Conservation (phyloP, 2,113 vertebrate species). For the Oryzias melastigma region DNA sequence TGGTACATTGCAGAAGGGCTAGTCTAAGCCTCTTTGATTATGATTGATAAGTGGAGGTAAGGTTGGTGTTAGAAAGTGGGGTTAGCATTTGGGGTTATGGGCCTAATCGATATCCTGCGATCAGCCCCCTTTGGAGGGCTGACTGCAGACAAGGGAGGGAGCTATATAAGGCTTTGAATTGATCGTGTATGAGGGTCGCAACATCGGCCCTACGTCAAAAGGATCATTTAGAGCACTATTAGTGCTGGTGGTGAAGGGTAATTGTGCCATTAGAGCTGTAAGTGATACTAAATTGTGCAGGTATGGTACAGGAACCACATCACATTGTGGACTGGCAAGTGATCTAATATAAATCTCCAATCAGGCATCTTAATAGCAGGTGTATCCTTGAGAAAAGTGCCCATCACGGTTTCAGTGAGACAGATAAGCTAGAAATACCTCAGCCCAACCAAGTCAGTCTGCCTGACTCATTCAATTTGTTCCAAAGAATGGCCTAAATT, state of each 20-base stretch:
- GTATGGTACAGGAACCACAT: slow-evolving; percentile 65
- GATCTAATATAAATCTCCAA: slow-evolving; percentile 66
- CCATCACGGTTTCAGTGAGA: slow-evolving; percentile 51
- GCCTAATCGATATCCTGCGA: slow-evolving; percentile 63
- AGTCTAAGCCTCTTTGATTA: slow-evolving; percentile 67
- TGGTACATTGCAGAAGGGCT: slow-evolving; percentile 74
- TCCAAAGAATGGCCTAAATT: slow-evolving; percentile 12
- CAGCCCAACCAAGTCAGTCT: slow-evolving; percentile 6
- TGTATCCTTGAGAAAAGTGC: slow-evolving; percentile 70
- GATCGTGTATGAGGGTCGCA: slow-evolving; percentile 58
- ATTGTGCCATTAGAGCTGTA: slow-evolving; percentile 70
- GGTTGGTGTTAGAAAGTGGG: slow-evolving; percentile 37
- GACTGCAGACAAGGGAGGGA: slow-evolving; percentile 51
- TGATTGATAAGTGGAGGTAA: slow-evolving; percentile 57
- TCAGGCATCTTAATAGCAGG: slow-evolving; percentile 63
- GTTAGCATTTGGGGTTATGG: slow-evolving; percentile 45
- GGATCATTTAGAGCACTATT: slow-evolving; percentile 66
- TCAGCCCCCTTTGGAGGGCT: slow-evolving; percentile 40
- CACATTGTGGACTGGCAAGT: slow-evolving; percentile 43
- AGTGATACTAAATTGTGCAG: slow-evolving; percentile 71
- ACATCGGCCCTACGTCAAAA: slow-evolving; percentile 60
- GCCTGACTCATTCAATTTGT: slow-evolving; percentile 28
- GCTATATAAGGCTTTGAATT: slow-evolving; percentile 45
- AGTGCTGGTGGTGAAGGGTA: slow-evolving; percentile 71
- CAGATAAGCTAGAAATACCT: slow-evolving; percentile 38